Percentiles rank a stretch among this genome's conserved stretches.
Evolutionary conservation across 2,113 vertebrate genomes (phyloP).

Genomic region (Notarius quadriscutis): DNA sequence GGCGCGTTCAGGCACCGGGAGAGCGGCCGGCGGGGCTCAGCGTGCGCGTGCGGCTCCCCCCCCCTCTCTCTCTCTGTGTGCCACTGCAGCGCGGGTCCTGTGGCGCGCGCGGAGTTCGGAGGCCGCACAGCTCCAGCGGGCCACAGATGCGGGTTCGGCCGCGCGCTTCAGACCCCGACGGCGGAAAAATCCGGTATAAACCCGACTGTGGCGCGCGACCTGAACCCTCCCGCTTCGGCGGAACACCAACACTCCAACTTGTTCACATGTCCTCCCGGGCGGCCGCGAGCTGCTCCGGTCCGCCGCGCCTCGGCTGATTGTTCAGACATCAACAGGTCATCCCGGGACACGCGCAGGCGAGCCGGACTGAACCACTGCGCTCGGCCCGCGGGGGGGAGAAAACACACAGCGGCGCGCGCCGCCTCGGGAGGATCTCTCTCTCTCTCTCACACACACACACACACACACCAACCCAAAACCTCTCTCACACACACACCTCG

Average conservation of each 20-base stretch:
- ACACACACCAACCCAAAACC: too few relatives aligned
- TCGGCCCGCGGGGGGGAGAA: slow-evolving; percentile 21
- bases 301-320: slow-evolving; percentile 75
- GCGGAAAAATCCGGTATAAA: background rate
- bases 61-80: background rate
- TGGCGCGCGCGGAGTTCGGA: slow-evolving; percentile 30
- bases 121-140: slow-evolving; percentile 65
- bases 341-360: slow-evolving; percentile 79
- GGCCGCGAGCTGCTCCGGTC: slow-evolving; percentile 55
- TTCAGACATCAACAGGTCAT: slow-evolving; percentile 83
- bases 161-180: slow-evolving; percentile 52
- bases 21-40: slow-evolving; percentile 43
- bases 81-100: slow-evolving; percentile 46
- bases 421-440: background rate
- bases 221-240: background rate
- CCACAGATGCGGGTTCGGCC: slow-evolving; percentile 64
- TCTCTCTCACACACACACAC: background rate
- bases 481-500: background rate
- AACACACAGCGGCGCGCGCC: slow-evolving; percentile 32
- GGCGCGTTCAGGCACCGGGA: slow-evolving; percentile 11
- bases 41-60: background rate
- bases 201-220: background rate
- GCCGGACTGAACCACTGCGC: slow-evolving; percentile 72
- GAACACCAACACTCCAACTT: background rate
- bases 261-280: slow-evolving; percentile 11